Evolutionary conservation across 30 jellyfish, hydroid and myxozoan species (phyloP), one percentile per base, ranked within the genome.

Genomic region (Cassiopea xamachana): DNA sequence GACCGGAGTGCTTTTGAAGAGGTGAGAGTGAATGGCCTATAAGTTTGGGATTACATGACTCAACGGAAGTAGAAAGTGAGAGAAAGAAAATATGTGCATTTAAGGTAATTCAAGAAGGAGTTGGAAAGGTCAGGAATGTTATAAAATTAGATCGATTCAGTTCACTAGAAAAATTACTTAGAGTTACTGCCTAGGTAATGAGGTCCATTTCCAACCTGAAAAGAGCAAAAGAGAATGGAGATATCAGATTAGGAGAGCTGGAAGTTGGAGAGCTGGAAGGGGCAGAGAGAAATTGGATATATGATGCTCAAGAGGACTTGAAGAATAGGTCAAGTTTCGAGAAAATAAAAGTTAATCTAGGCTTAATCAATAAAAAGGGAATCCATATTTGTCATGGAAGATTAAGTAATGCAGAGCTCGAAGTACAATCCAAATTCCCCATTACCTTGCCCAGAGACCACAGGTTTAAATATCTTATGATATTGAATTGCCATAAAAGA

Each of bases 11-110:
- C 87, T 27, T 83, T 15, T 10, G 51, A 48, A 61, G 46, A 46
- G 92, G 83, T 2, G 78, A 76, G n/a, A 60, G 68, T 6, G 82
- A 76, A 45, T 87, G 94, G 94, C 97, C 83, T 6, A 81, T 45
- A 14, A 46, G 50, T 45, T 19, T 69, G 60, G 48, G 6, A n/a
- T 13, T 88, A 70, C 19, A n/a, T 3, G 86, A 79, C 4, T 59
- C 95, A 1, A 78, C 46, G 7, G 91, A 88, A 16, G 86, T 79
- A 17, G 51, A 69, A 5, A 55, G 79, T 19, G 90, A 80, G 85
- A 71, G 62, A 64, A 88, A 69, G 67, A 87, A 88, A 71, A 39
- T 77, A 14, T 46, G 61, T 88, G 87, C 73, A 1, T 5, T 88
- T 4, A 45, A 69, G 10, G 80, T 73, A 14, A 48, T 58, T 1